Evolutionary conservation across 2,113 vertebrate genomes (phyloP), one percentile per base, ranked within the genome.

Genomic region (Daphoenositta chrysoptera): DNA sequence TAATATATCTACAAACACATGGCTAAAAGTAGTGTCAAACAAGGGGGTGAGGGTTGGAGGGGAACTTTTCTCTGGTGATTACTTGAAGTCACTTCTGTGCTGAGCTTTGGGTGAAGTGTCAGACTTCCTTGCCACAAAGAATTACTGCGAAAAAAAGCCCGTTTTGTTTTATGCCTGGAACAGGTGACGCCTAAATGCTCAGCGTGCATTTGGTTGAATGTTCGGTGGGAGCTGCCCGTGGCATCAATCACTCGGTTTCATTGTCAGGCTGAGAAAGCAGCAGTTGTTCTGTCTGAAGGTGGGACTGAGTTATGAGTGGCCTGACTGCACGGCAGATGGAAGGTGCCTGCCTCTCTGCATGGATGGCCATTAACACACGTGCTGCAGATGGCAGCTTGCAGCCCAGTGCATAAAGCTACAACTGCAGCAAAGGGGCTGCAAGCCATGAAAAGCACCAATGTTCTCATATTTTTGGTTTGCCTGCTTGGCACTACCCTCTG

Each of bases 301-400:
- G 98, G 97, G 97, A 96, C 97, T 98, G 98, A 98, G 97, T 98
- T 98, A 98, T 98, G 98, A 86, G 97, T 97, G 97, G 97, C 93
- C 97, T 97, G 95, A 91, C 97, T 98, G 97, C 97, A 72, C 50
- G 69, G 98, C 98, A 99, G 98, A 98, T 99, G 98, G 98, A 66
- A 98, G 94, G 98, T 76, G 83, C 97, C 93, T 98, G 98, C 97
- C 97, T 97, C 97, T 97, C 78, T 97, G 97, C 97, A 77, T 97
- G 98, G 98, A 98, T 97, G 93, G 98, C 98, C 97, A 98, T 98
- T 98, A 98, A 97, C 98, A 97, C 93, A 97, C 97, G 89, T 97
- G 51, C 96, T 98, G 87, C 98, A 98, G 98, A 98, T 99, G 98
- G 98, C 95, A 97, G 96, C 96, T 97, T 97, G 98, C 97, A 98